Conservation (phyloP, 1,140 invertebrate genomes). For the Protaetia brevitarsis region DNA sequence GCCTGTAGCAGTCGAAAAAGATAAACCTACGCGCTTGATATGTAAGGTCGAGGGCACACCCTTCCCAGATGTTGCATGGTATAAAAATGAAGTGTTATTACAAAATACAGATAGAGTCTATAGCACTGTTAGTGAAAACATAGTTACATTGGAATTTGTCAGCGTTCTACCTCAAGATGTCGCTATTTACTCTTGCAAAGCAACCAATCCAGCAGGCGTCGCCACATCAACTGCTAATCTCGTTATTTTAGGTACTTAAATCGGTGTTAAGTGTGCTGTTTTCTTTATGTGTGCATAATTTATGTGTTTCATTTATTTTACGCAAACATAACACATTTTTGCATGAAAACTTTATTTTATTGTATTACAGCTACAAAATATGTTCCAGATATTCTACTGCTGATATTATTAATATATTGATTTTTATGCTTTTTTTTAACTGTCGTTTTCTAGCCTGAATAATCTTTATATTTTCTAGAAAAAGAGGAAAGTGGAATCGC, state of each 20-base stretch:
- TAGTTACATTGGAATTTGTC: conserved; percentile 64
- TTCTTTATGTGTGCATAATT: conserved; percentile 20
- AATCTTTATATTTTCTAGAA: conserved; percentile 51
- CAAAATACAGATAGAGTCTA: conserved; percentile 60
- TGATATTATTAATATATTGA: too few relatives aligned
- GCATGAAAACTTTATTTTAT: conserved; percentile 1
- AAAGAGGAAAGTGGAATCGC: conserved; percentile 64
- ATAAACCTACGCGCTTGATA: conserved; percentile 61
- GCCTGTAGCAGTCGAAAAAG: conserved; percentile 61
- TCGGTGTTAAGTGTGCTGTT: conserved; percentile 28
- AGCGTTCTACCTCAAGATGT: conserved; percentile 65
- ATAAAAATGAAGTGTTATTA: conserved; percentile 68
- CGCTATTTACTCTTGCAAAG: conserved; percentile 76
- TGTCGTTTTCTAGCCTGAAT: too few relatives aligned
- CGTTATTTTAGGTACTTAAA: conserved; percentile 60
- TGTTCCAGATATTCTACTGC: too few relatives aligned
- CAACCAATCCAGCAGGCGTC: conserved; percentile 72
- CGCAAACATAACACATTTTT: too few relatives aligned
- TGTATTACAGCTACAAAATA: too few relatives aligned
- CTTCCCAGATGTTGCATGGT: conserved; percentile 72
- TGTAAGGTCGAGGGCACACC: conserved; percentile 68
- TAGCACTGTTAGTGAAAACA: conserved; percentile 58
- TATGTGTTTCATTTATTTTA: conserved; percentile 22
- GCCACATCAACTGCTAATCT: conserved; percentile 76
- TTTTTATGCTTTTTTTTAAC: background rate